Evolutionary conservation across 2,797 vertebrate genomes (phyloP).

Genomic region (Buceros bicornis): DNA sequence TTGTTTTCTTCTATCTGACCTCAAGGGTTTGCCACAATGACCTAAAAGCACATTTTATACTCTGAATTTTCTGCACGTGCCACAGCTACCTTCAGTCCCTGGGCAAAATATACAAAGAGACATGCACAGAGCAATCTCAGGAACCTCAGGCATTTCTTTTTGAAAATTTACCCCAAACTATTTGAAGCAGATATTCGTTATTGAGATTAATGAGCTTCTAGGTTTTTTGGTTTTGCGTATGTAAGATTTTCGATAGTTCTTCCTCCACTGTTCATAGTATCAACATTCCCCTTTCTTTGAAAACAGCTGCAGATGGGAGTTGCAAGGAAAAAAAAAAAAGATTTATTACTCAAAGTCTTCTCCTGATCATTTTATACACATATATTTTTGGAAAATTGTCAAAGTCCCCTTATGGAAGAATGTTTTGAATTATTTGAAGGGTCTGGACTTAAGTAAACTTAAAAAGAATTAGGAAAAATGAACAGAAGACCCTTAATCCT

Average conservation of each 20-base stretch:
- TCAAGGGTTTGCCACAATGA: neutral
- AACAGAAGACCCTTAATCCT: neutral
- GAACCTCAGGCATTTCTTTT: neutral
- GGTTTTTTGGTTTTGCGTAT: neutral
- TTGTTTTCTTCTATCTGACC: neutral
- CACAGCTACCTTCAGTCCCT: neutral
- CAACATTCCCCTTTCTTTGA: neutral
- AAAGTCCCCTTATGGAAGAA: slow-evolving; percentile 5
- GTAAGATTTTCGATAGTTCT: neutral
- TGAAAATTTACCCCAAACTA: neutral
- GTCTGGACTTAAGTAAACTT: neutral
- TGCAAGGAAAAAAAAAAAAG: neutral
- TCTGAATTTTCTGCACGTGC: neutral
- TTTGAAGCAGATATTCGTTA: slow-evolving; percentile 1
- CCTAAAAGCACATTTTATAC: neutral
- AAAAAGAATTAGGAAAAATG: neutral
- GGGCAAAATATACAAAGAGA: neutral
- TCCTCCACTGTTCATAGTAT: neutral
- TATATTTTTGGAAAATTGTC: slow-evolving; percentile 10
- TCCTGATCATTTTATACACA: neutral
- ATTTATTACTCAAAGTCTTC: slow-evolving; percentile 15
- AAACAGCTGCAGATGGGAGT: slow-evolving; percentile 2
- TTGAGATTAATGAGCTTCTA: neutral
- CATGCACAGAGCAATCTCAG: neutral
- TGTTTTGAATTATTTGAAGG: slow-evolving; percentile 28